phyloP scores from a whole-genome alignment of 2,113 vertebrate species.

The Sakesphorus luctuosus region DNA sequence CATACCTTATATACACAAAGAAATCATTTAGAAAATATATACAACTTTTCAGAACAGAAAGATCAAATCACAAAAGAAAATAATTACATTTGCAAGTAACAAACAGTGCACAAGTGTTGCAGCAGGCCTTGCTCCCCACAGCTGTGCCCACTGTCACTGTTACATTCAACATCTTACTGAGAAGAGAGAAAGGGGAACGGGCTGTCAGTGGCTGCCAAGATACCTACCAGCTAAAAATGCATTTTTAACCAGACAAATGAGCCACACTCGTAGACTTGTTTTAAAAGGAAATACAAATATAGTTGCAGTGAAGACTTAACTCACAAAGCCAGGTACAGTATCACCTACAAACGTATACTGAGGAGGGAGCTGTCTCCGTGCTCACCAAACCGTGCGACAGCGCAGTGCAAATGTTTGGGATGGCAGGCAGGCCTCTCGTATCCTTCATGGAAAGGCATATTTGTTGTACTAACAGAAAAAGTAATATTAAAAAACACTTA shows the following conservation, averaged over 20 bases:
- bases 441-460: conserved; percentile 3
- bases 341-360: background rate
- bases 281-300: background rate
- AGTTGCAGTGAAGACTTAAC: background rate
- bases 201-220: background rate
- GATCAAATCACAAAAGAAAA: conserved; percentile 14
- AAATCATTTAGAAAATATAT: conserved; percentile 73
- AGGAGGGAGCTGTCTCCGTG: background rate
- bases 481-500: conserved; percentile 6
- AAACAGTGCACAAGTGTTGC: conserved; percentile 35
- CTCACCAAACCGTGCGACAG: background rate
- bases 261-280: background rate
- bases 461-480: conserved; percentile 31
- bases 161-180: conserved; percentile 35
- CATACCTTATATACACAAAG: conserved; percentile 58
- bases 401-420: conserved; percentile 48
- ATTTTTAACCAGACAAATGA: background rate
- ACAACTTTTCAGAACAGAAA: conserved; percentile 56
- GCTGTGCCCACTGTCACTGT: conserved; percentile 3
- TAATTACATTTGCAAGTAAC: background rate
- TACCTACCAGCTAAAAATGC: background rate
- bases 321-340: conserved; percentile 33
- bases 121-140: conserved; percentile 28
- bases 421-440: background rate
- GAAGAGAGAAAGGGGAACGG: conserved; percentile 17